A percentile compares a stretch with the other conserved stretches of the same genome.
Evolutionary conservation across 2,113 vertebrate genomes (phyloP).

Genomic region (Atrichornis clamosus): DNA sequence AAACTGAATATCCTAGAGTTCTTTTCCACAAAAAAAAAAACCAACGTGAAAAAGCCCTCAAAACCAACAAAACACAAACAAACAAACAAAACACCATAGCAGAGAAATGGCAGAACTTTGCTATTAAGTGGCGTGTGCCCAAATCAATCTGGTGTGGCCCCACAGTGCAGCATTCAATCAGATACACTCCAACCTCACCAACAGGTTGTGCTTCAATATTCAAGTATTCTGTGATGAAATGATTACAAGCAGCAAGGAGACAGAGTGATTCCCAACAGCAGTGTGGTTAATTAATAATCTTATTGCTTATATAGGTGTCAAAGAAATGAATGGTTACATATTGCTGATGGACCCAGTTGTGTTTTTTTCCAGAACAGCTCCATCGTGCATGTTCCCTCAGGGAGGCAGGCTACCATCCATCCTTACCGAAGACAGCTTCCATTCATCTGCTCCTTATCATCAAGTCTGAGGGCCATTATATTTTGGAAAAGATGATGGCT

Average conservation of each 20-base stretch:
- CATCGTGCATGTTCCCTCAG: not conserved
- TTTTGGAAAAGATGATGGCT: not conserved
- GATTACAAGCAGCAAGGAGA: not conserved
- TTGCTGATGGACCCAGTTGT: not conserved
- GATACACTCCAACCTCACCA: not conserved
- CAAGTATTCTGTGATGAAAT: not conserved
- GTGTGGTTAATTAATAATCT: not conserved
- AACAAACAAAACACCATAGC: not conserved
- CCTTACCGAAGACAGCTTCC: not conserved
- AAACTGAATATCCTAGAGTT: not conserved
- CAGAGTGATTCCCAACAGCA: not conserved
- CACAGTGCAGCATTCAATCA: not conserved
- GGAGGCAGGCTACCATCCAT: not conserved
- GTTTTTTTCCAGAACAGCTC: not conserved
- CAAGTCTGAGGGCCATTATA: not conserved
- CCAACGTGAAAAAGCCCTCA: not conserved
- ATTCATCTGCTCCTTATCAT: not conserved
- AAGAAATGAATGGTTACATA: not conserved
- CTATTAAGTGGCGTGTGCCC: not conserved
- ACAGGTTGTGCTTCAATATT: not conserved
- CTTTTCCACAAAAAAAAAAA: not conserved
- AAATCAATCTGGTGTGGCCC: not conserved
- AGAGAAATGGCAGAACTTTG: not conserved
- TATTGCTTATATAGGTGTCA: not conserved
- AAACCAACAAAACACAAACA: not conserved